Conservation (phyloP, 1,140 invertebrate species). For the Frieseomelitta varia region DNA sequence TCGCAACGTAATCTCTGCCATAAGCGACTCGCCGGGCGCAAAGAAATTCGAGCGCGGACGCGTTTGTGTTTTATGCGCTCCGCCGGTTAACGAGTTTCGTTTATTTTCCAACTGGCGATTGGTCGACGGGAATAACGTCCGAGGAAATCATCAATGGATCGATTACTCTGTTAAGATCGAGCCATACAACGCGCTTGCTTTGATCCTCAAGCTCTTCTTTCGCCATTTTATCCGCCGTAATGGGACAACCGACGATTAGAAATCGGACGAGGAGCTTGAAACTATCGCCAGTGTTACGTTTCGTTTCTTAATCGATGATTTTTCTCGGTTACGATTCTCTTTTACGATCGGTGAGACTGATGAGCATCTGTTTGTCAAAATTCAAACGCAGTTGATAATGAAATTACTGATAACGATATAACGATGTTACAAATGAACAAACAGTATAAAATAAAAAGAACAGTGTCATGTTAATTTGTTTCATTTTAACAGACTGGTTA, state of each 20-base stretch:
- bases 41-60: slow-evolving; percentile 21
- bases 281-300: not conserved
- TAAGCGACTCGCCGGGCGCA: not conserved
- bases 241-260: not conserved
- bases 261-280: not conserved
- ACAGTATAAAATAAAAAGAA: too few species aligned
- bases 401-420: too few species aligned
- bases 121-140: not conserved
- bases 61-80: slow-evolving; percentile 13
- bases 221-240: not conserved
- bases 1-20: slow-evolving; percentile 12
- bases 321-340: too few species aligned
- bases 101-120: slow-evolving; percentile 6
- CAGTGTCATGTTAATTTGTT: too few species aligned
- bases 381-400: too few species aligned
- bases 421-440: too few species aligned
- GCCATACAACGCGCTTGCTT: not conserved
- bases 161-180: not conserved
- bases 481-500: too few species aligned
- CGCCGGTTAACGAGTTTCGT: slow-evolving; percentile 29
- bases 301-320: not conserved
- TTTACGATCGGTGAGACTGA: too few species aligned
- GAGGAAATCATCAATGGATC: not conserved
- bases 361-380: too few species aligned
- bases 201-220: not conserved